Conservation (phyloP, 2,797 vertebrate genomes). For the Oryzias dopingdopingensis region DNA sequence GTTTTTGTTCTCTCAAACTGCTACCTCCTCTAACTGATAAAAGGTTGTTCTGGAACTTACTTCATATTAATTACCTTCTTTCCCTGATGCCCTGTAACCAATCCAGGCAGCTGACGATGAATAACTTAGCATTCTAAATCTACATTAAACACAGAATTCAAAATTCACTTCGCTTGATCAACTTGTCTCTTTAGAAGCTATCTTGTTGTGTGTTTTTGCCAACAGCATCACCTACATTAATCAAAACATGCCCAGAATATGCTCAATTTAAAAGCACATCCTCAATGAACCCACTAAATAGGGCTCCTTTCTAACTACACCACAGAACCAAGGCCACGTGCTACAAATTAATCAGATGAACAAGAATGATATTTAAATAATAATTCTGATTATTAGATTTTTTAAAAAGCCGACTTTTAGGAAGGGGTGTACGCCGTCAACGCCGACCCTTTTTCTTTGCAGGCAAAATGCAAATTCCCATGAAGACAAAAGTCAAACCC, state of each 20-base stretch:
- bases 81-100: constrained; percentile 73
- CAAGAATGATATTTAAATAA: too few species aligned
- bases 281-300: too few species aligned
- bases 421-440: constrained; percentile 16
- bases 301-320: too few species aligned
- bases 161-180: constrained; percentile 72
- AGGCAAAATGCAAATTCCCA: constrained; percentile 55
- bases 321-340: constrained; percentile 1
- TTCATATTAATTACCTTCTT: constrained; percentile 76
- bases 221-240: constrained; percentile 44
- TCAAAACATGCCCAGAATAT: constrained; percentile 14
- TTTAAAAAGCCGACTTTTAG: too few species aligned
- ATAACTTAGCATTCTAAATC: constrained; percentile 79
- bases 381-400: too few species aligned
- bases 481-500: constrained; percentile 71
- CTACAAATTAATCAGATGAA: not conserved
- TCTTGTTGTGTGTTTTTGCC: constrained; percentile 44
- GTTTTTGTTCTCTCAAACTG: constrained; percentile 64
- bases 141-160: constrained; percentile 68
- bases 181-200: constrained; percentile 43
- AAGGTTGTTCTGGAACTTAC: constrained; percentile 69
- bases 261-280: too few species aligned
- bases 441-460: constrained; percentile 27
- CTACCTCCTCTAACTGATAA: constrained; percentile 54
- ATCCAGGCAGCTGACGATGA: constrained; percentile 73